Evolutionary conservation across 2,888 invertebrate genomes (phyloP).

Genomic region (Morpho achilles): DNA sequence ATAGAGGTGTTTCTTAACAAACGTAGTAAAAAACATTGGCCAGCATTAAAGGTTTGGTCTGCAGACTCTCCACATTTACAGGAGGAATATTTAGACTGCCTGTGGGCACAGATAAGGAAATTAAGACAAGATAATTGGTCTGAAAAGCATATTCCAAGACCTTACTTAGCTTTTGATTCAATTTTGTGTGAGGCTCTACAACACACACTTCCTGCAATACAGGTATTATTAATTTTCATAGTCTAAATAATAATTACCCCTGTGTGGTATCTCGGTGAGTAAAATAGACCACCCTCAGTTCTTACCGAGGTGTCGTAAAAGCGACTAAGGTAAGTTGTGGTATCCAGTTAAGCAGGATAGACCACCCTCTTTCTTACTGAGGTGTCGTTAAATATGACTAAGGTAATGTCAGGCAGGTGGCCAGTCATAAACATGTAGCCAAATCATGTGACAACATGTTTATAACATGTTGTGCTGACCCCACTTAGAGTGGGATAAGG

Average conservation of each 20-base stretch:
- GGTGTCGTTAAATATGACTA: too few relatives aligned
- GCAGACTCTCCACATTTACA: conserved; percentile 97
- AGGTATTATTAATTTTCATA: conserved; percentile 41
- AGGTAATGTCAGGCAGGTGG: too few relatives aligned
- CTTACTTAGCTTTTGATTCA: conserved; percentile 97
- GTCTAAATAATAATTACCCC: not conserved
- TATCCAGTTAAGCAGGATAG: too few relatives aligned
- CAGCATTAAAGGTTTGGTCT: conserved; percentile 95
- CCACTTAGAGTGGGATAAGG: too few relatives aligned
- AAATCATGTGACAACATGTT: too few relatives aligned
- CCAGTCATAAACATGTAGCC: too few relatives aligned
- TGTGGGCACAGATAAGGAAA: conserved; percentile 92
- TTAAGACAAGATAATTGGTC: conserved; percentile 97
- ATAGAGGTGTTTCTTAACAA: conserved; percentile 95
- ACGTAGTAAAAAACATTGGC: conserved; percentile 94
- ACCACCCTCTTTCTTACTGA: too few relatives aligned
- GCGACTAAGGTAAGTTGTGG: too few relatives aligned
- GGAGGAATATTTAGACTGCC: conserved; percentile 96
- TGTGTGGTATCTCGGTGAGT: too few relatives aligned
- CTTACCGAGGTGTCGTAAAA: too few relatives aligned
- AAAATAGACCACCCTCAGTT: too few relatives aligned
- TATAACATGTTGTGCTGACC: too few relatives aligned
- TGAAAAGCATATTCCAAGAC: conserved; percentile 96
- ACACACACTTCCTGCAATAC: conserved; percentile 94
- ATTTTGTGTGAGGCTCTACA: conserved; percentile 97